A percentile compares a stretch with the other conserved stretches of the same genome.
These are phyloP conservation scores for Cydia fagiglandana DNA, from an alignment of 1,140 invertebrate genomes.

Conservation along the genomic window DNA sequence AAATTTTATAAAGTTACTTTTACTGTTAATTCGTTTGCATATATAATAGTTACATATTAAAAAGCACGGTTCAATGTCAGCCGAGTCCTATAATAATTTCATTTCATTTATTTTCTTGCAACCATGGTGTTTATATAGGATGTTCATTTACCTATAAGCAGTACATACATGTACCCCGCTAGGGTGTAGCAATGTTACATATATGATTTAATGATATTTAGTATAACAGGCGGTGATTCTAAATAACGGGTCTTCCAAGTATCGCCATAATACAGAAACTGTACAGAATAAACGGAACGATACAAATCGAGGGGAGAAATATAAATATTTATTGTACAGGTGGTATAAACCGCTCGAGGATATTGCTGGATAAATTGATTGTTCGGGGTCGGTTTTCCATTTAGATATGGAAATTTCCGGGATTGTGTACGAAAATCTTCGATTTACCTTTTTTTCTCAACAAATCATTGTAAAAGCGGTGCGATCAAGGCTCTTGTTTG, in stretches of 20 bases:
- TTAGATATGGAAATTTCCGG: constrained; percentile 79
- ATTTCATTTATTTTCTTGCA: no score
- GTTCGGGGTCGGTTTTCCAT: constrained; percentile 78
- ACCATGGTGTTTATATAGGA: no score
- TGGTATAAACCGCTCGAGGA: constrained; percentile 77
- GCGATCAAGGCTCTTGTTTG: constrained; percentile 41
- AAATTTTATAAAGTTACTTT: no score
- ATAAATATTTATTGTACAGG: constrained; percentile 79
- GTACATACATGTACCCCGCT: no score
- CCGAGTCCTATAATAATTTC: no score
- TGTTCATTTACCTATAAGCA: no score
- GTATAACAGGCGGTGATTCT: background rate
- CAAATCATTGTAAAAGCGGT: constrained; percentile 67
- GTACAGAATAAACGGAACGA: constrained; percentile 51
- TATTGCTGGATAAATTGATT: constrained; percentile 79
- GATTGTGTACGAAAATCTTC: constrained; percentile 77
- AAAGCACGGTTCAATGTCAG: background rate
- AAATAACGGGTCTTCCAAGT: constrained; percentile 12
- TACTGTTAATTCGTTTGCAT: background rate
- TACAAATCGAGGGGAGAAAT: constrained; percentile 68
- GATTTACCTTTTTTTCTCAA: constrained; percentile 70
- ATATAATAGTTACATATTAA: background rate
- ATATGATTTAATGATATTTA: background rate
- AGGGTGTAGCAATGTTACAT: no score
- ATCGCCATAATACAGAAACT: constrained; percentile 6